Evolutionary conservation across 2,888 invertebrate species (phyloP).

Genomic region (Spilosoma lubricipeda): DNA sequence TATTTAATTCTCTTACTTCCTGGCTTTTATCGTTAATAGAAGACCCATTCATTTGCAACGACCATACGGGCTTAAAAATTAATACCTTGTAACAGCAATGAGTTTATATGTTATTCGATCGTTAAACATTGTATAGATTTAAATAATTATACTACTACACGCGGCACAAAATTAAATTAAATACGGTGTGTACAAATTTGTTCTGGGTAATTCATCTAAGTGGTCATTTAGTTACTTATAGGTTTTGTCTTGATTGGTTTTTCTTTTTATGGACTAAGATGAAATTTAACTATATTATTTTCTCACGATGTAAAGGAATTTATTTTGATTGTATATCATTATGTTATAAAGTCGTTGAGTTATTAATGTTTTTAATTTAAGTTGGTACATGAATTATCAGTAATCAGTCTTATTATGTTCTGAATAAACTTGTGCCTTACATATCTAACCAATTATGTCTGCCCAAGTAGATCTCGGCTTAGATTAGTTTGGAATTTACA

Average conservation of each 20-base stretch:
- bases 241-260: slow-evolving; percentile 32
- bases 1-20: slow-evolving; percentile 35
- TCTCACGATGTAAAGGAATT: slow-evolving; percentile 31
- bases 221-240: slow-evolving; percentile 31
- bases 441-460: not conserved
- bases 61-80: slow-evolving; percentile 25
- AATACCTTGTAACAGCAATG: slow-evolving; percentile 27
- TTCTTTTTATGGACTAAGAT: slow-evolving; percentile 31
- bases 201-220: slow-evolving; percentile 21
- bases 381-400: not conserved
- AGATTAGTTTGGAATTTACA: not conserved
- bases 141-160: slow-evolving; percentile 36
- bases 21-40: slow-evolving; percentile 45
- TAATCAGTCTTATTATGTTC: not conserved
- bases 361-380: not conserved
- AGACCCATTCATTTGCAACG: slow-evolving; percentile 38
- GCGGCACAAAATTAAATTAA: slow-evolving; percentile 21
- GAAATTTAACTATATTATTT: slow-evolving; percentile 29
- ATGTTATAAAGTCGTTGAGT: slow-evolving; percentile 11
- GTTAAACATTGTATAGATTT: slow-evolving; percentile 16
- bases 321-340: slow-evolving; percentile 27
- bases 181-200: slow-evolving; percentile 26
- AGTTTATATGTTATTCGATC: slow-evolving; percentile 42
- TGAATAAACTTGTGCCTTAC: not conserved
- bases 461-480: not conserved